A percentile compares a stretch with the other conserved stretches of the same genome.
Evolutionary conservation across 2,113 vertebrate species (phyloP).

Genomic region (Phoenicopterus ruber): DNA sequence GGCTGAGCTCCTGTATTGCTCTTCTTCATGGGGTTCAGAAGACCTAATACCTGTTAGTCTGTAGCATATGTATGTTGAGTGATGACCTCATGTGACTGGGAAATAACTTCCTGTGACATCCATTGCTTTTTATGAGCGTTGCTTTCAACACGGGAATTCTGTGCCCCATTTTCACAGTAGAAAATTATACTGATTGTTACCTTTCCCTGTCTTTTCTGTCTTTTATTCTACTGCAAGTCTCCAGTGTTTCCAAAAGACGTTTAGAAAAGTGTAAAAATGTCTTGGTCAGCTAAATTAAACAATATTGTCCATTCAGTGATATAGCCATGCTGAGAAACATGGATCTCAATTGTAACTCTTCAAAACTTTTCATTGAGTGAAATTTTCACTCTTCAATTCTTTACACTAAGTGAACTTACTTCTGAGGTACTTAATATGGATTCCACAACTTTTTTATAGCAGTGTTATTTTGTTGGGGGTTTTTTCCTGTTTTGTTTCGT

Average conservation of each 20-base stretch:
- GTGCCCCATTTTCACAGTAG: neutral
- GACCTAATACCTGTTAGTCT: neutral
- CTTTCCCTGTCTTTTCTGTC: neutral
- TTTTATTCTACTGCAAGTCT: neutral
- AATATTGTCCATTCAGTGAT: neutral
- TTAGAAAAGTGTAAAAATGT: neutral
- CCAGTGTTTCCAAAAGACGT: neutral
- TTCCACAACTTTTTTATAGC: neutral
- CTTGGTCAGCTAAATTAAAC: neutral
- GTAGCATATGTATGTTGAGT: neutral
- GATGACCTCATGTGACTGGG: neutral
- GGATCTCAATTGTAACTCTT: neutral
- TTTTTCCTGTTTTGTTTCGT: neutral
- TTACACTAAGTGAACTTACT: neutral
- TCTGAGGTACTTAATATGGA: neutral
- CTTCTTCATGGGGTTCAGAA: neutral
- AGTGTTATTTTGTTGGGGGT: accelerated
- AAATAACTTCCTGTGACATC: neutral
- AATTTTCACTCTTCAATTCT: neutral
- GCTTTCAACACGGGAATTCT: neutral
- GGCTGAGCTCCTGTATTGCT: neutral
- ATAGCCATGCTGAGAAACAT: neutral
- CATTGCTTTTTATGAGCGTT: neutral
- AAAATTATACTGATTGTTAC: neutral
- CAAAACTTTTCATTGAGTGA: neutral